These are phyloP conservation scores for Euborellia annulipes DNA, from an alignment of 1,140 invertebrate species.

Conservation along the genomic window DNA sequence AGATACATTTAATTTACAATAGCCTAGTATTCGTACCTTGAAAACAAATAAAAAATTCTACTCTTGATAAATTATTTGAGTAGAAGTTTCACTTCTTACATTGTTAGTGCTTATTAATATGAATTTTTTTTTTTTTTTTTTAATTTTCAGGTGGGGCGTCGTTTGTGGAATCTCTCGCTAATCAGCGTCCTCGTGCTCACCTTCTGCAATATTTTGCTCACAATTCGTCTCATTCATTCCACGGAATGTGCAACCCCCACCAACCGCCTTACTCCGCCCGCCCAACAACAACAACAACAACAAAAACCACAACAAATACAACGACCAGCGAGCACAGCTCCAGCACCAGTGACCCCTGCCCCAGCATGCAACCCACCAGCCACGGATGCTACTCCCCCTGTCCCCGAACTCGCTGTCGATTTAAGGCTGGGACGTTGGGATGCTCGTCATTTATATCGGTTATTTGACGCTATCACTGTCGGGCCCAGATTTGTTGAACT, in stretches of 20 bases:
- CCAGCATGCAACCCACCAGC: background rate
- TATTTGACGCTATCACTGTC: constrained; percentile 53
- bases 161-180: constrained; percentile 50
- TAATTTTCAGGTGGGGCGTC: constrained; percentile 33
- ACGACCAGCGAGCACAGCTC: constrained; percentile 16
- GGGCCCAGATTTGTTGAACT: constrained; percentile 40
- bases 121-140: too few species aligned
- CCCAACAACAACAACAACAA: constrained; percentile 9
- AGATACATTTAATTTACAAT: too few species aligned
- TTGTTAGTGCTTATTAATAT: too few species aligned
- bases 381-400: background rate
- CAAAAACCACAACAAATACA: constrained; percentile 15
- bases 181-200: constrained; percentile 42
- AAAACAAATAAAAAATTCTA: too few species aligned
- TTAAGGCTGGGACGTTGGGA: constrained; percentile 56
- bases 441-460: constrained; percentile 42
- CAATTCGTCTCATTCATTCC: constrained; percentile 44
- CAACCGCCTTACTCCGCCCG: constrained; percentile 6
- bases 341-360: constrained; percentile 14
- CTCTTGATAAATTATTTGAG: too few species aligned
- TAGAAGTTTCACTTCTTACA: too few species aligned
- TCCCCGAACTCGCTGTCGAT: constrained; percentile 29
- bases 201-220: constrained; percentile 49
- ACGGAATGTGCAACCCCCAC: constrained; percentile 23
- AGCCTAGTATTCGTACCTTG: too few species aligned